A percentile compares a stretch with the other conserved stretches of the same genome.
Evolutionary conservation across 2,797 vertebrate species (phyloP).

Genomic region (Galagoides demidoff): DNA sequence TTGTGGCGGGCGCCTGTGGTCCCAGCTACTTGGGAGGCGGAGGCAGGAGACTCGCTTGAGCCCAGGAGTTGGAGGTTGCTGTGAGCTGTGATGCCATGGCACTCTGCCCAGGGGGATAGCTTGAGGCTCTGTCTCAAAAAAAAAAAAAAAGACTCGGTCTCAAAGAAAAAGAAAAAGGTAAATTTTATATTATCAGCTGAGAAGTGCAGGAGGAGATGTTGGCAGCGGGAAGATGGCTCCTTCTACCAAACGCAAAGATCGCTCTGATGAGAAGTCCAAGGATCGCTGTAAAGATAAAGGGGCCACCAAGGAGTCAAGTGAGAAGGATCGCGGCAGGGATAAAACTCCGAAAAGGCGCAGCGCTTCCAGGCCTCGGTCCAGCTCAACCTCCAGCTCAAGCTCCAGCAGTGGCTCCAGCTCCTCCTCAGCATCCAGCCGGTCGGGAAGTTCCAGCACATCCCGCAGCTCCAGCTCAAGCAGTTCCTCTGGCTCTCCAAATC

Average conservation of each 20-base stretch:
- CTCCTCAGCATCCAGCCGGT: slow-evolving; percentile 95
- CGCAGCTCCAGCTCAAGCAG: slow-evolving; percentile 97
- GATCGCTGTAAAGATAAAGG: slow-evolving; percentile 95
- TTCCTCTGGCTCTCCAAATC: slow-evolving; percentile 95
- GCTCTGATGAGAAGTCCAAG: slow-evolving; percentile 95
- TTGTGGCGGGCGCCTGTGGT: too few species aligned
- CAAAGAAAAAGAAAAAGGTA: too few species aligned
- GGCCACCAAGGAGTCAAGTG: slow-evolving; percentile 91
- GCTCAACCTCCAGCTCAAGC: slow-evolving; percentile 96
- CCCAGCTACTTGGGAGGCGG: too few species aligned
- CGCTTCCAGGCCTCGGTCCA: slow-evolving; percentile 95
- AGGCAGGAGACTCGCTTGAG: too few species aligned
- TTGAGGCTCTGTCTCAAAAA: too few species aligned
- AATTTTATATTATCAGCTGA: too few species aligned
- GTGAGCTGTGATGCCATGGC: too few species aligned
- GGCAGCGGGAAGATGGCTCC: too few species aligned
- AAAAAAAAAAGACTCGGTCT: background rate
- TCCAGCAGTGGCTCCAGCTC: slow-evolving; percentile 98
- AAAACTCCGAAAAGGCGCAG: slow-evolving; percentile 95
- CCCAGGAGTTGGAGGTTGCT: too few species aligned
- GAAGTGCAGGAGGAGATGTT: too few species aligned
- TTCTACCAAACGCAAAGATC: slow-evolving; percentile 96
- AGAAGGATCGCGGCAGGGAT: slow-evolving; percentile 95
- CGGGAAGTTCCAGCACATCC: slow-evolving; percentile 96
- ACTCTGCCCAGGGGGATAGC: too few species aligned